Conservation (phyloP, 1,140 invertebrate species). For the Platorchestia sp. region DNA sequence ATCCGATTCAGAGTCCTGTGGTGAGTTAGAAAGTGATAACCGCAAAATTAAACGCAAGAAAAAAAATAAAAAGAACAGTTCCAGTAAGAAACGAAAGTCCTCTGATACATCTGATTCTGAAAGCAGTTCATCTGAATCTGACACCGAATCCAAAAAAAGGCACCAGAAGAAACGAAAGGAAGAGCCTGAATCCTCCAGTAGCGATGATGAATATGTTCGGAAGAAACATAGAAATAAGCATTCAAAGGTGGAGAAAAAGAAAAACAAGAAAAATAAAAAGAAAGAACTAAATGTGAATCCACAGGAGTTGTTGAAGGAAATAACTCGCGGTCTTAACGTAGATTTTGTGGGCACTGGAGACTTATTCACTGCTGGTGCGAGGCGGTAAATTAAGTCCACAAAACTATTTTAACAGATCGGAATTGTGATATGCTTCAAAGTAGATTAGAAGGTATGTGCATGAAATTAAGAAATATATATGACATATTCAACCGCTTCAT, state of each 20-base stretch:
- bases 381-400: too few species aligned
- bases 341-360: slow-evolving; percentile 63
- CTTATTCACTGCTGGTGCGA: slow-evolving; percentile 52
- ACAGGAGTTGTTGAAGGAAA: slow-evolving; percentile 63
- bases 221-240: slow-evolving; percentile 74
- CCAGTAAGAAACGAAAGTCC: not conserved
- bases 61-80: not conserved
- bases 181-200: not conserved
- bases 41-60: not conserved
- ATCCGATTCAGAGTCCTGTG: not conserved
- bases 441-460: too few species aligned
- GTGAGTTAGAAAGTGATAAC: not conserved
- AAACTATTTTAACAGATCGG: too few species aligned
- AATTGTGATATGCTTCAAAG: too few species aligned
- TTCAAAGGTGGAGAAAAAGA: slow-evolving; percentile 73
- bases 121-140: slow-evolving; percentile 4
- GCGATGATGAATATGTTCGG: slow-evolving; percentile 64
- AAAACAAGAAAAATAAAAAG: slow-evolving; percentile 61
- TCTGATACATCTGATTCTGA: not conserved
- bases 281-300: slow-evolving; percentile 59
- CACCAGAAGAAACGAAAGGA: slow-evolving; percentile 15
- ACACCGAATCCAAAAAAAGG: not conserved
- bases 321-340: slow-evolving; percentile 64
- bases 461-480: too few species aligned
- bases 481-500: too few species aligned